These are phyloP conservation scores for Trichacis sp. DNA, from an alignment of 2,888 invertebrate species.

Conservation along the genomic window DNA sequence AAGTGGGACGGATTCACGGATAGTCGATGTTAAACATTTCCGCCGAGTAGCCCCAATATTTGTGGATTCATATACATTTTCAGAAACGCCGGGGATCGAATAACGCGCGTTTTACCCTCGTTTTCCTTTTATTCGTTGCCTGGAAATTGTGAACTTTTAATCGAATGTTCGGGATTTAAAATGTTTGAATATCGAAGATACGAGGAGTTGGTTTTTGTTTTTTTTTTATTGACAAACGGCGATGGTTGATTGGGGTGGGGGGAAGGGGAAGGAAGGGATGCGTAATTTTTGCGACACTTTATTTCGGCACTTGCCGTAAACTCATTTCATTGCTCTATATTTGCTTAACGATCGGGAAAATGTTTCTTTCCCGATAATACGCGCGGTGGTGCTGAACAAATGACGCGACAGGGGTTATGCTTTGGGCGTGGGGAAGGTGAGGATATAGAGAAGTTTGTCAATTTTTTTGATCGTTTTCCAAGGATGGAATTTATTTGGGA, in stretches of 20 bases:
- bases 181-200: too few species aligned
- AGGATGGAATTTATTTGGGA: too few species aligned
- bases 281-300: constrained; percentile 9
- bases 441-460: neutral
- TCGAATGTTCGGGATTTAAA: too few species aligned
- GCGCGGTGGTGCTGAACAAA: constrained; percentile 5
- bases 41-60: neutral
- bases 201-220: too few species aligned
- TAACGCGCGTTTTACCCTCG: too few species aligned
- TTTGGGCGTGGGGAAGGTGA: neutral
- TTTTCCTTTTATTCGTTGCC: too few species aligned
- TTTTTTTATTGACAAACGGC: neutral
- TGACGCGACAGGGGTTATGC: constrained; percentile 11
- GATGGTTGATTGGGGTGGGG: neutral
- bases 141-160: too few species aligned
- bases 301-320: constrained; percentile 8
- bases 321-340: constrained; percentile 16
- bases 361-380: constrained; percentile 21
- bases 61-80: neutral
- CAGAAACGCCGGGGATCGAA: too few species aligned
- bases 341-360: constrained; percentile 22
- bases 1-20: constrained; percentile 29
- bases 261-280: neutral
- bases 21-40: neutral
- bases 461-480: too few species aligned